Conservation (phyloP, 2,113 vertebrate genomes). For the Propithecus coquereli region DNA sequence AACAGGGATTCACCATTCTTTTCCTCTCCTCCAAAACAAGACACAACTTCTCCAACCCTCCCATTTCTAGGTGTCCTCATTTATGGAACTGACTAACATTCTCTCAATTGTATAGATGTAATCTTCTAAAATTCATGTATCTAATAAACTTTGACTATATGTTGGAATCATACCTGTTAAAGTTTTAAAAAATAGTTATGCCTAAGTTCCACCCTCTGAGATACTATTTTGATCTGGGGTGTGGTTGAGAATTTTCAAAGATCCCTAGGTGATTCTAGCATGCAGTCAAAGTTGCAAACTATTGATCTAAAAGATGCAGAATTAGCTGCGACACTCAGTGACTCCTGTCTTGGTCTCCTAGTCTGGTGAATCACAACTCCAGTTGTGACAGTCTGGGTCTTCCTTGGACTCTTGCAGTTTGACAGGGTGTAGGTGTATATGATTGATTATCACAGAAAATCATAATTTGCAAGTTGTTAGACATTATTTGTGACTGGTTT, state of each 20-base stretch:
- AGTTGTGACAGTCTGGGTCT: not conserved
- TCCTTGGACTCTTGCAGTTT: not conserved
- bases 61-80: not conserved
- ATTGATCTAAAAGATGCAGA: not conserved
- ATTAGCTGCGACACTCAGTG: not conserved
- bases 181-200: not conserved
- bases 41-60: not conserved
- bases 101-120: not conserved
- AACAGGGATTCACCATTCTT: not conserved
- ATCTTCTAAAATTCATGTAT: not conserved
- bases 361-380: not conserved
- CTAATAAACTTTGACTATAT: not conserved
- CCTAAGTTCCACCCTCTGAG: not conserved
- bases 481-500: not conserved
- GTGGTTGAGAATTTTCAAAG: not conserved
- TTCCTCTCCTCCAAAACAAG: not conserved
- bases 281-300: not conserved
- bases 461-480: not conserved
- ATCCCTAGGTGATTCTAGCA: not conserved
- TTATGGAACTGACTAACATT: not conserved
- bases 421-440: not conserved
- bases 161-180: not conserved
- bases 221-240: not conserved
- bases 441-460: not conserved
- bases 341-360: not conserved